Evolutionary conservation across 1,140 invertebrate species (phyloP), one percentile per base, ranked within the genome.

Genomic region (Triops cancriformis): DNA sequence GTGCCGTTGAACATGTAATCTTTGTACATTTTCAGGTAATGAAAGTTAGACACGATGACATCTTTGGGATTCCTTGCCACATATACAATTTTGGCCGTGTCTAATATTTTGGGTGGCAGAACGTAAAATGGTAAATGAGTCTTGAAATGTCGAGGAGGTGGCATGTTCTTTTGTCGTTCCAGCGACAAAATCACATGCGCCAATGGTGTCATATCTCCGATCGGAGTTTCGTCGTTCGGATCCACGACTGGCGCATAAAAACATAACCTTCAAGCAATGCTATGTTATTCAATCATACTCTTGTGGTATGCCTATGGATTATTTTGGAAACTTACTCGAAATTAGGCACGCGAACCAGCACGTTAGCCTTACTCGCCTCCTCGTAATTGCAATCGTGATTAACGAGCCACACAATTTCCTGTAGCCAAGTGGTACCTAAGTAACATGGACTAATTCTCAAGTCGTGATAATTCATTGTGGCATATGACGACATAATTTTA

Each of bases 11-110:
- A 95, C 31, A 90, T 90, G 81, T 91, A 90, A 0, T 91, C 91
- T 77, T 88, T 88, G 75, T 91, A 89, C 1, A 90, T 84, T 81
- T 89, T 87, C 83, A 92, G 91, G 45, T 94, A 88, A 84, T 94
- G 90, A 82, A 91, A 96, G 83, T 91, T 94, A 0, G 93, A 95
- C 0, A 95, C 91, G 5, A 89, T 92, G 0, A 94, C 91, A 83
- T 95, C 94, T 83, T 94, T 93, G 0, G 94, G 93, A 85, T 95
- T 94, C 75, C 94, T 86, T 2, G 90, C 90, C 0, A 94, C 89
- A 81, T 93, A 94, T 5, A 94, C 86, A 9, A 78, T 73, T 45
- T 78, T 78, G 78, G 73, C 73, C 7, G 73, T 78, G 26, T 78
- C 73, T 7, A 78, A 28, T 26, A 78, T 27, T 14, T 72, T 75